Evolutionary conservation across 2,113 vertebrate genomes (phyloP).

Genomic region (Platysteira castanea): DNA sequence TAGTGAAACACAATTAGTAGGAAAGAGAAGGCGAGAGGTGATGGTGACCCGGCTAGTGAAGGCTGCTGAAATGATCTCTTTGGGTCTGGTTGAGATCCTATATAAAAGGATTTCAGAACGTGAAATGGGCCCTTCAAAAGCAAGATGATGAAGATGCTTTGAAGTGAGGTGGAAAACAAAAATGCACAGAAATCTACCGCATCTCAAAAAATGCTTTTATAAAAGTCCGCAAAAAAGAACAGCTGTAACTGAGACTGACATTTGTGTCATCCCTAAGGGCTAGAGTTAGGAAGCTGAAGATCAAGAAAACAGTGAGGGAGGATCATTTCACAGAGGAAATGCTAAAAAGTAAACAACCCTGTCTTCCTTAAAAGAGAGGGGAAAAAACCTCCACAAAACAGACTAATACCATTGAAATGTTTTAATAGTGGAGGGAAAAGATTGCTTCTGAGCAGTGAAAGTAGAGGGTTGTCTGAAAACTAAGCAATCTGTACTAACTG

Average conservation of each 20-base stretch:
- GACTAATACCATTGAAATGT: background rate
- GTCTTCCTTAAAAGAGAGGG: background rate
- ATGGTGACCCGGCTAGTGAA: background rate
- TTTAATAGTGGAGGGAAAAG: background rate
- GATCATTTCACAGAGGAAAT: background rate
- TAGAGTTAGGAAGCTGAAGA: background rate
- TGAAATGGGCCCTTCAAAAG: background rate
- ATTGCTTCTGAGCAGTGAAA: background rate
- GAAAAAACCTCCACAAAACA: rapidly evolving
- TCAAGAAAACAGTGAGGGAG: background rate
- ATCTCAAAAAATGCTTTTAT: background rate
- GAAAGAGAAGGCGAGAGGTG: background rate
- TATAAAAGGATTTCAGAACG: background rate
- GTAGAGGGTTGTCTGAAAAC: background rate
- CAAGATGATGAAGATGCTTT: background rate
- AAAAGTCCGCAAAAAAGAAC: background rate
- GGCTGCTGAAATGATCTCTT: background rate
- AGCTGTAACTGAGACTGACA: background rate
- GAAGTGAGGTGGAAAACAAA: background rate
- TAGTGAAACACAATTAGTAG: background rate
- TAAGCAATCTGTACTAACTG: background rate
- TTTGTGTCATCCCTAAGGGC: background rate
- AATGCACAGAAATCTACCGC: background rate
- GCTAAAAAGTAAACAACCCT: background rate
- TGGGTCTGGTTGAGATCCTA: background rate